Base-by-base conservation (phyloP, 2,113 vertebrate species). In the Calidris pygmaea region DNA sequence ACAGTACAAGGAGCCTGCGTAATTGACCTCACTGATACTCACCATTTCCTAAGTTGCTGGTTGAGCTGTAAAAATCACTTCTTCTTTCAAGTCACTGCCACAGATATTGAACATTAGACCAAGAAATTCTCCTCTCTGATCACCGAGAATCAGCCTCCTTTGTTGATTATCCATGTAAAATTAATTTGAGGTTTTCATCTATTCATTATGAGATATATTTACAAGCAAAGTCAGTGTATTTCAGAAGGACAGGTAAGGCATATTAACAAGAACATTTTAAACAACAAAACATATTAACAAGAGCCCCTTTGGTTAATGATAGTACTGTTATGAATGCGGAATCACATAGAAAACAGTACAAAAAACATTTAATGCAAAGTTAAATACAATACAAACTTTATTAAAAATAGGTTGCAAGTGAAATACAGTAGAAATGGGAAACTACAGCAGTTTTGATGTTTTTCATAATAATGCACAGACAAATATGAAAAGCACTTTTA, bases 341-440 rank as follows among this genome's bases (percentile, higher is more conserved):
- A 87, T 67, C 47, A 78, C 71, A 27, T 53, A 87, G 93, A 14
- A 79, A 85, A 81, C 67, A 92, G 56, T 37, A 95, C 79, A 96
- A 70, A 96, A 85, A 93, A 59, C 95, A 94, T 91, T 95, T 91
- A 95, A 94, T 98, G 97, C 96, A 98, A 98, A 98, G 96, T 98
- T 97, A 98, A 98, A 98, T 98, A 98, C 98, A 98, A 97, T 98
- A 98, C 97, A 98, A 98, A 98, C 97, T 98, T 98, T 98, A 98
- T 98, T 98, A 98, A 98, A 98, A 98, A 98, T 98, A 98, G 98
- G 97, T 95, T 98, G 98, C 98, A 97, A 97, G 97, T 96, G 97
- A 98, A 98, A 98, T 98, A 98, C 98, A 98, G 98, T 98, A 98
- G 98, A 98, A 98, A 98, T 97, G 97, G 96, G 90, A 97, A 98